Evolutionary conservation across 2,113 vertebrate species (phyloP).

Genomic region (Cacatua alba): DNA sequence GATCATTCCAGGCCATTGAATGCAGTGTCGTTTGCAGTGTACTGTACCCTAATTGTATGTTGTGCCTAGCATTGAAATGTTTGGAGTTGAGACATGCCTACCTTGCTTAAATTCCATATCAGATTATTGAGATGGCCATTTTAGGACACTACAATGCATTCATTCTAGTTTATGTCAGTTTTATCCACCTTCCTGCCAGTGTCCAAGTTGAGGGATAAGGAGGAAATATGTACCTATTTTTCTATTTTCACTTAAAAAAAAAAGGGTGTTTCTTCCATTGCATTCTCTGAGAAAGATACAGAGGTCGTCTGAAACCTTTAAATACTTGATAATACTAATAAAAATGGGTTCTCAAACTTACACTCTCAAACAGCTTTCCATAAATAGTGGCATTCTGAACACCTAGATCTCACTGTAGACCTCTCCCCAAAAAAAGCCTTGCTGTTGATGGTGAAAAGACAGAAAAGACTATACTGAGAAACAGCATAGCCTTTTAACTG

Average conservation of each 20-base stretch:
- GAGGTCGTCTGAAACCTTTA: not conserved
- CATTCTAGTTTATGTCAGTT: not conserved
- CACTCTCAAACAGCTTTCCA: not conserved
- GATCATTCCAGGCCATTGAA: not conserved
- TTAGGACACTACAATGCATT: not conserved
- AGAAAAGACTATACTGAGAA: not conserved
- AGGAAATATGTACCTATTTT: not conserved
- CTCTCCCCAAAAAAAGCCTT: not conserved
- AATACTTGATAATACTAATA: not conserved
- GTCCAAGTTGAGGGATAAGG: not conserved
- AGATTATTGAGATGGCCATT: not conserved
- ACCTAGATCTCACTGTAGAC: not conserved
- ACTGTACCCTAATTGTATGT: accelerated
- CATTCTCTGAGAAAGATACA: not conserved
- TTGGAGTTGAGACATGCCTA: not conserved
- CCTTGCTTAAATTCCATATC: not conserved
- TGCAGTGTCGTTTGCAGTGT: not conserved
- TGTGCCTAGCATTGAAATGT: not conserved
- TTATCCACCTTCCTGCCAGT: not conserved
- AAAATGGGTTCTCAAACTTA: not conserved
- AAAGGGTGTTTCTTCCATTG: accelerated
- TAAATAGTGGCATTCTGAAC: not conserved
- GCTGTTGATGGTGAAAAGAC: not conserved
- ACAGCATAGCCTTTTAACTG: not conserved
- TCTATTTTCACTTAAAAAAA: not conserved